A percentile compares a stretch with the other conserved stretches of the same genome.
Evolutionary conservation across 2,888 invertebrate species (phyloP).

Genomic region (Drosophila merina): DNA sequence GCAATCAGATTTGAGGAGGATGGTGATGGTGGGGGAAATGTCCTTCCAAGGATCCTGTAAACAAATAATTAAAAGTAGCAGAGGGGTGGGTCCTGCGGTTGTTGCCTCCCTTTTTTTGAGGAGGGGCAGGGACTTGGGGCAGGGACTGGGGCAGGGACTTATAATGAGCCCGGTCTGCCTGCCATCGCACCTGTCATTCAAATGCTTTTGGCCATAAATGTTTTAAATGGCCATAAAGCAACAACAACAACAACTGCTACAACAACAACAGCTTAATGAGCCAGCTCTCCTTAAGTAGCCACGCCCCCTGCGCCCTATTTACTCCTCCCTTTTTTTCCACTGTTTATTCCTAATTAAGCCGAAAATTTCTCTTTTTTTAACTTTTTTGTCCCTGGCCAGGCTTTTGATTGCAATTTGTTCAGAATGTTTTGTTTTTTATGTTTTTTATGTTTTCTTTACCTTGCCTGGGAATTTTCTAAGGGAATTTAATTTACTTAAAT

Average conservation of each 20-base stretch:
- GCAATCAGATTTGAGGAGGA: slow-evolving; percentile 45
- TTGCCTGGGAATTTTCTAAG: slow-evolving; percentile 1
- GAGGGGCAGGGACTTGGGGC: too few species aligned
- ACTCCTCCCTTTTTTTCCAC: not conserved
- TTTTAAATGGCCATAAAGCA: slow-evolving; percentile 70
- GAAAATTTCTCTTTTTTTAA: slow-evolving; percentile 9
- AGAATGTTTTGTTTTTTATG: slow-evolving; percentile 10
- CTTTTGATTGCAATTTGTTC: slow-evolving; percentile 37
- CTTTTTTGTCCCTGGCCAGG: slow-evolving; percentile 2
- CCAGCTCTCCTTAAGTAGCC: slow-evolving; percentile 2
- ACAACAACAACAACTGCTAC: slow-evolving; percentile 19
- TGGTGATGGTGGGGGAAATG: not conserved
- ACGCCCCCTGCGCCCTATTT: not conserved
- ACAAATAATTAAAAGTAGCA: slow-evolving; percentile 62
- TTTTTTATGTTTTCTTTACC: not conserved
- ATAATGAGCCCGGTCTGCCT: slow-evolving; percentile 65
- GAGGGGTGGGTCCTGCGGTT: not conserved
- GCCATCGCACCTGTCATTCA: slow-evolving; percentile 65
- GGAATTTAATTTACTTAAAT: not conserved
- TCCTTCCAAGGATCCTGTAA: slow-evolving; percentile 43
- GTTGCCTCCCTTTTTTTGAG: not conserved
- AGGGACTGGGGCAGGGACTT: not conserved
- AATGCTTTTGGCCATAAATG: slow-evolving; percentile 71
- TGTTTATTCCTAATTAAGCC: slow-evolving; percentile 41
- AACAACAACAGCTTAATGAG: slow-evolving; percentile 34